Evolutionary conservation across 2,888 invertebrate genomes (phyloP).

Genomic region (Notocelia uddmanniana): DNA sequence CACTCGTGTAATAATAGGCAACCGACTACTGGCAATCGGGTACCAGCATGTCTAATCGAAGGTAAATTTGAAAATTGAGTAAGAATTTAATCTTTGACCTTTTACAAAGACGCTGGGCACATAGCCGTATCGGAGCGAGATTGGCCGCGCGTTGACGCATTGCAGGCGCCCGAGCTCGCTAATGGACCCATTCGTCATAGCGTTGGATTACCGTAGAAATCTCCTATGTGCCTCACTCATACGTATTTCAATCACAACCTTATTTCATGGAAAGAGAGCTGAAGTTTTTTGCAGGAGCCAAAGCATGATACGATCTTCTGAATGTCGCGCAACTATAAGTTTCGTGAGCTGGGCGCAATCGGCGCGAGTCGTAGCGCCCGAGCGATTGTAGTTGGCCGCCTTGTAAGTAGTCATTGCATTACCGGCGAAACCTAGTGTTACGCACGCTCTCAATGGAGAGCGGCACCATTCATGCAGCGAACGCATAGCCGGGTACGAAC

Average conservation of each 20-base stretch:
- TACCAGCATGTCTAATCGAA: slow-evolving; percentile 21
- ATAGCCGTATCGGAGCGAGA: slow-evolving; percentile 18
- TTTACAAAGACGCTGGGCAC: slow-evolving; percentile 30
- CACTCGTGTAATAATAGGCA: slow-evolving; percentile 8
- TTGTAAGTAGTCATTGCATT: slow-evolving; percentile 23
- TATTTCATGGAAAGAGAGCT: background rate
- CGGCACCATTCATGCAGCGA: slow-evolving; percentile 72
- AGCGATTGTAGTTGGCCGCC: slow-evolving; percentile 20
- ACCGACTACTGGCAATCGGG: slow-evolving; percentile 6
- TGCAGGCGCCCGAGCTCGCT: slow-evolving; percentile 61
- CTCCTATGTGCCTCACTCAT: background rate
- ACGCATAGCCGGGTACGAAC: slow-evolving; percentile 54
- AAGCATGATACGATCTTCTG: background rate
- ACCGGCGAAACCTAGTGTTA: slow-evolving; percentile 41
- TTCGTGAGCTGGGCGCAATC: slow-evolving; percentile 54
- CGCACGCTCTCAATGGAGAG: slow-evolving; percentile 66
- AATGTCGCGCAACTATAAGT: slow-evolving; percentile 48
- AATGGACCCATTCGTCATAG: slow-evolving; percentile 74
- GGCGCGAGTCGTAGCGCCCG: slow-evolving; percentile 3
- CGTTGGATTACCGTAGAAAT: background rate
- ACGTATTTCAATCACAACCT: slow-evolving; percentile 1
- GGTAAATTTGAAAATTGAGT: slow-evolving; percentile 24
- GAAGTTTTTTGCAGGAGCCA: background rate
- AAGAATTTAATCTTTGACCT: slow-evolving; percentile 32
- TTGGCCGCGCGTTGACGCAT: slow-evolving; percentile 54